These are phyloP conservation scores for Radopholus similis DNA, from an alignment of 1,140 invertebrate genomes.

Conservation along the genomic window DNA sequence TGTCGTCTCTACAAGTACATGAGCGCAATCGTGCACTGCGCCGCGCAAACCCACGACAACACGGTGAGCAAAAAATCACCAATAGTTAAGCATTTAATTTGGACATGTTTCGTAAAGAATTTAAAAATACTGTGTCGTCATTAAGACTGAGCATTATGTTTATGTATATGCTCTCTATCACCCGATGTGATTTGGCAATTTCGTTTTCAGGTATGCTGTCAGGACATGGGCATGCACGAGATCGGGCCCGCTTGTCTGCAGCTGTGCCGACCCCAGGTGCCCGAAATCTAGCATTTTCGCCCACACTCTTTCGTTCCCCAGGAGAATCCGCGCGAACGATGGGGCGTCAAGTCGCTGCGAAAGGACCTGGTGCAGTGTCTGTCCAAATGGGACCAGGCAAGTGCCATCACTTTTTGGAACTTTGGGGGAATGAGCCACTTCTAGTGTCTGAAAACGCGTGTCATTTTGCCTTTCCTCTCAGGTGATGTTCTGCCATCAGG, in stretches of 20 bases:
- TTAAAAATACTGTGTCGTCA: too few species aligned
- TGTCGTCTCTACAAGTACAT: slow-evolving; percentile 60
- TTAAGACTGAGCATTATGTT: too few species aligned
- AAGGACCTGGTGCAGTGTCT: slow-evolving; percentile 58
- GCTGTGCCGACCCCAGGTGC: slow-evolving; percentile 54
- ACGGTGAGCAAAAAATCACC: slow-evolving; percentile 31
- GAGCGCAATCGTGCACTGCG: slow-evolving; percentile 55
- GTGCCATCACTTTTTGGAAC: too few species aligned
- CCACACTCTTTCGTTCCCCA: slow-evolving; percentile 9
- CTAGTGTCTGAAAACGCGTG: neutral
- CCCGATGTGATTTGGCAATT: too few species aligned
- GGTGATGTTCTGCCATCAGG: slow-evolving; percentile 57
- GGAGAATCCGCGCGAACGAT: slow-evolving; percentile 50
- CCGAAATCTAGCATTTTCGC: neutral
- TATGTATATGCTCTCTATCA: too few species aligned
- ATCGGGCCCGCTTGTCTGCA: slow-evolving; percentile 53
- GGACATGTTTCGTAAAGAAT: neutral
- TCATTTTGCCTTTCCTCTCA: neutral
- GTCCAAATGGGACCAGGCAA: slow-evolving; percentile 57
- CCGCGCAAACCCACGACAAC: slow-evolving; percentile 59
- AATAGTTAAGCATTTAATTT: neutral
- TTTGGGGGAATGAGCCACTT: too few species aligned
- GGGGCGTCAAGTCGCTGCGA: slow-evolving; percentile 57
- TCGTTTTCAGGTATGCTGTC: slow-evolving; percentile 8
- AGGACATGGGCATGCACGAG: slow-evolving; percentile 50